Percentiles rank a stretch among this genome's conserved stretches.
Conservation (phyloP, 2,797 vertebrate species). For the Anguilla megastoma region DNA sequence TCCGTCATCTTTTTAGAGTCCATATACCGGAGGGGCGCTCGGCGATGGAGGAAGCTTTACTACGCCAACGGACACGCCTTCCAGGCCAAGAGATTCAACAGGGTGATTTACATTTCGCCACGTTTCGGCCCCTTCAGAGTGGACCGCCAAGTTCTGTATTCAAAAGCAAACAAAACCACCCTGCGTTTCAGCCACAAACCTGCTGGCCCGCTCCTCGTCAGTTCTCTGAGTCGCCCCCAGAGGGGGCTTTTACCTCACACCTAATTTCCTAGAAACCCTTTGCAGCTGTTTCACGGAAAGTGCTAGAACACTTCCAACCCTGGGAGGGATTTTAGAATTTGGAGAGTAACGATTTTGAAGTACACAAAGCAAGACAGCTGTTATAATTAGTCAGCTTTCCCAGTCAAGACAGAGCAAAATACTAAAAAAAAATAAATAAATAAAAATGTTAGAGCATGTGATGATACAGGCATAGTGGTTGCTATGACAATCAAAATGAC, state of each 20-base stretch:
- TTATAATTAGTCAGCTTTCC: too few species aligned
- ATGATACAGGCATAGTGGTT: background rate
- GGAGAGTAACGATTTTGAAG: background rate
- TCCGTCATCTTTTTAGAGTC: constrained; percentile 77
- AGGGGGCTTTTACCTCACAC: background rate
- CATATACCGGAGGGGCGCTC: constrained; percentile 94
- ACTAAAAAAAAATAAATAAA: background rate
- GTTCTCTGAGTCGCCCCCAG: background rate
- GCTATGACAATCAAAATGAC: background rate
- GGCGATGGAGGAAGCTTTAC: constrained; percentile 98
- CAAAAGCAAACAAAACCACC: background rate
- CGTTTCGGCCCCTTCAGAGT: background rate
- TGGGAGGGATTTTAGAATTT: background rate
- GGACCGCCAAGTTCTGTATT: background rate
- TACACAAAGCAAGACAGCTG: background rate
- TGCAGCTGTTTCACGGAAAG: background rate
- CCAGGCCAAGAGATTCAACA: constrained; percentile 98
- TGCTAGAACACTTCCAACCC: background rate
- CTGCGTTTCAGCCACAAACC: background rate
- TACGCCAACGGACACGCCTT: constrained; percentile 96
- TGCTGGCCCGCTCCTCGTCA: background rate
- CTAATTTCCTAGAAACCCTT: background rate
- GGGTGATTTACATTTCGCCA: constrained; percentile 69
- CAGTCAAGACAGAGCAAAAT: background rate
- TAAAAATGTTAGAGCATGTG: background rate